Base-by-base conservation (phyloP, 2,797 vertebrate genomes). In the Apogon talboti region DNA sequence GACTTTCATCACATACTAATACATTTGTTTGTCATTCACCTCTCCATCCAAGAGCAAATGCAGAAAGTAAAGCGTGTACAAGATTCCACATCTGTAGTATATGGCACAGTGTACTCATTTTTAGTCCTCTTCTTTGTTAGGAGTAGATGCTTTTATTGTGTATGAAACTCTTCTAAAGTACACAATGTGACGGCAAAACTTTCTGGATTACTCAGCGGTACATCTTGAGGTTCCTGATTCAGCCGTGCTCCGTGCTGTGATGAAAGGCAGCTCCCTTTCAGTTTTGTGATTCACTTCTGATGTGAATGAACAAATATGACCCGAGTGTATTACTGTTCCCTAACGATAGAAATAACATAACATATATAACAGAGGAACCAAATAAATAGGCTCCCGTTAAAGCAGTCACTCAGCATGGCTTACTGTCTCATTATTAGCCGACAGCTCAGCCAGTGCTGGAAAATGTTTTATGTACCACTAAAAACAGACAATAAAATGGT, bases 201-300 rank as follows among this genome's bases (percentile, higher is more conserved):
- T 54, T 40, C 9, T 48, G 2, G 1, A 50, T 38, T 12, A 21
- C 64, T 15, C 52, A 28, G 10, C 62, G 19, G 48, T 35, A 44
- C 48, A 30, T 24, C 38, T 13, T 38, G 12, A 19, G 37, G 5
- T 11, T 18, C 15, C 45, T 33, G 42, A 67, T 42, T 49, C 50
- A 6, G 28, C 28, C 3, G 30, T 59, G 50, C 6, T 9, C 35
- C 43, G 48, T n/a, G 59, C 21, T 43, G 46, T 38, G 47, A 63
- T 74, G 43, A 21, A 60, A 71, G 66, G 62, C 61, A 45, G 37
- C 24, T 79, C 53, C 38, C 43, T 2, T 30, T 51, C 14, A 61
- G 43, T 18, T 13, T n/a, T 9, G 33, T 4, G 40, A 62, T 21
- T 69, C 28, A 44, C 21, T 24, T 37, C 14, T 21, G 0, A 6